A percentile compares a stretch with the other conserved stretches of the same genome.
Evolutionary conservation across 2,113 vertebrate species (phyloP).

Genomic region (Machaerirhynchus nigripectus): DNA sequence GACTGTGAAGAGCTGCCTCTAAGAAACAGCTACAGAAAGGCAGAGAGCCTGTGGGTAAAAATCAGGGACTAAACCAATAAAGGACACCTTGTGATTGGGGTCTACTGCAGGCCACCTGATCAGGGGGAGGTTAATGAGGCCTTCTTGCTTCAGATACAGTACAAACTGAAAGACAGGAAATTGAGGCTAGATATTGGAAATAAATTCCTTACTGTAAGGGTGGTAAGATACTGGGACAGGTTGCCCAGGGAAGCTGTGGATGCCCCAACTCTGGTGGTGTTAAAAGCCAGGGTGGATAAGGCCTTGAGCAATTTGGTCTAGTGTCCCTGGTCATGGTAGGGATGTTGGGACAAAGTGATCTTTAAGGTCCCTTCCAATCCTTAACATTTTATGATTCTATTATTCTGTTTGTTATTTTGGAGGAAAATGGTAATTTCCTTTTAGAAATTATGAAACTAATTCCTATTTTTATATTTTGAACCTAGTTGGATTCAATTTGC

Average conservation of each 20-base stretch:
- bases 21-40: not conserved
- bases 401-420: not conserved
- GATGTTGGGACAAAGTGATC: too few relatives aligned
- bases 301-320: not conserved
- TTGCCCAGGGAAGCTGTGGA: not conserved
- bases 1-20: not conserved
- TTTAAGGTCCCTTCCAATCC: not conserved
- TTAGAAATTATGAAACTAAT: not conserved
- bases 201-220: not conserved
- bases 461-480: not conserved
- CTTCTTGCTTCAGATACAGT: not conserved
- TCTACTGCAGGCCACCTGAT: not conserved
- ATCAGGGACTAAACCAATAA: not conserved
- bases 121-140: not conserved
- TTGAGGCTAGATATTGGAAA: not conserved
- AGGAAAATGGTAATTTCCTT: not conserved
- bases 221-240: too few relatives aligned
- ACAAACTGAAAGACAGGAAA: not conserved
- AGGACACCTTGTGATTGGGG: fast-evolving
- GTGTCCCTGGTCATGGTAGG: not conserved
- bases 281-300: not conserved
- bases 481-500: not conserved
- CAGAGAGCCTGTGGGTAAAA: not conserved
- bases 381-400: not conserved
- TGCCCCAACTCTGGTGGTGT: fast-evolving